Conservation (phyloP, 2,113 vertebrate species). For the Corythornis cristatus region DNA sequence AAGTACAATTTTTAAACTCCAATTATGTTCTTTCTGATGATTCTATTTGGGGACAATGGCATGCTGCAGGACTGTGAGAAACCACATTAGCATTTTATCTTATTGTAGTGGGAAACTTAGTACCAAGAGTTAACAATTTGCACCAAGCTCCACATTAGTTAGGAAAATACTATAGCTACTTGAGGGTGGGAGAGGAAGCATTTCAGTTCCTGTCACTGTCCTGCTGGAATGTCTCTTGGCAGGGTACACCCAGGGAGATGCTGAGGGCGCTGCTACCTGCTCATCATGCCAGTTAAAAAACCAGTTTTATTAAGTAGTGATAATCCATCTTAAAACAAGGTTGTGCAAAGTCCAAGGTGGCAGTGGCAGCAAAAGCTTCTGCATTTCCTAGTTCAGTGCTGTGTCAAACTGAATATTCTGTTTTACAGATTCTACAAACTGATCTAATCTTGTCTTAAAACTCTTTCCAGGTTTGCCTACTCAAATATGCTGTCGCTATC, state of each 20-base stretch:
- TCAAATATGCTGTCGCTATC: constrained; percentile 33
- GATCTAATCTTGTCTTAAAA: constrained; percentile 28
- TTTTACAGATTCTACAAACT: constrained; percentile 3
- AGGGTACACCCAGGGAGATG: neutral
- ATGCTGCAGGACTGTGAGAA: neutral
- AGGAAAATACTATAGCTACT: neutral
- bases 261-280: neutral
- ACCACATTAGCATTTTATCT: neutral
- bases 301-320: neutral
- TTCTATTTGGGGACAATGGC: neutral
- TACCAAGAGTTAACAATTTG: constrained; percentile 17
- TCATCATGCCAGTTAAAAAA: neutral
- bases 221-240: neutral
- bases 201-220: neutral
- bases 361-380: neutral
- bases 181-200: neutral
- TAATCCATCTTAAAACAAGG: neutral
- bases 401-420: constrained; percentile 24
- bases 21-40: neutral
- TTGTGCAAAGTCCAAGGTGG: neutral
- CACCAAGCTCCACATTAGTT: neutral
- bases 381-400: neutral
- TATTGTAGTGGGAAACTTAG: neutral
- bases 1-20: neutral
- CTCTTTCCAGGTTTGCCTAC: constrained; percentile 48